These are phyloP conservation scores for Drosophila tani DNA, from an alignment of 1,140 invertebrate genomes.

Conservation along the genomic window DNA sequence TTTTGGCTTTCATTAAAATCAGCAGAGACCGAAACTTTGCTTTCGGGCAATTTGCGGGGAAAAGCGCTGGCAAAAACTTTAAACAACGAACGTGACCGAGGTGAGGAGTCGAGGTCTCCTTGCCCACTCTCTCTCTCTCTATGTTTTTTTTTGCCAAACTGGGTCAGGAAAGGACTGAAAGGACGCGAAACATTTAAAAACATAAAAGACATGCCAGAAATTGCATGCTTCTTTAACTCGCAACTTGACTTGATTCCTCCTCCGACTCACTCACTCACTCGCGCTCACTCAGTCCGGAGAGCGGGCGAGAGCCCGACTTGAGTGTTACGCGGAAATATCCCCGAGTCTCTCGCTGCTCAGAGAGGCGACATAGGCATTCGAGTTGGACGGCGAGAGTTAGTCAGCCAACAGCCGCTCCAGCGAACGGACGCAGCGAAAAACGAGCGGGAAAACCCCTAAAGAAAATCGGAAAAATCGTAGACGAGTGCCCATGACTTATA, in stretches of 20 bases:
- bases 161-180: slow-evolving; percentile 54
- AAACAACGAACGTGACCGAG: slow-evolving; percentile 73
- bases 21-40: slow-evolving; percentile 35
- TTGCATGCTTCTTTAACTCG: slow-evolving; percentile 59
- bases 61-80: slow-evolving; percentile 51
- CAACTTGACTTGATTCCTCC: slow-evolving; percentile 47
- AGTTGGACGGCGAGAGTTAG: slow-evolving; percentile 47
- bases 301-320: slow-evolving; percentile 3
- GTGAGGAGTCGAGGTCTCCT: slow-evolving; percentile 52
- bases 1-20: slow-evolving; percentile 54
- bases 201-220: slow-evolving; percentile 57
- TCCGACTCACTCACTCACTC: slow-evolving; percentile 10
- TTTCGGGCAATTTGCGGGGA: slow-evolving; percentile 36
- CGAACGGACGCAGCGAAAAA: slow-evolving; percentile 64
- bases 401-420: slow-evolving; percentile 63
- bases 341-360: slow-evolving; percentile 15
- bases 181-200: slow-evolving; percentile 66
- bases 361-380: slow-evolving; percentile 34
- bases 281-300: slow-evolving; percentile 17
- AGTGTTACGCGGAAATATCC: slow-evolving; percentile 17
- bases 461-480: slow-evolving; percentile 14
- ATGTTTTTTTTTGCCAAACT: slow-evolving; percentile 52
- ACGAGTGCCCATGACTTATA: slow-evolving; percentile 55
- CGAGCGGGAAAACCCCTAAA: slow-evolving; percentile 21
- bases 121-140: slow-evolving; percentile 2